Conservation (phyloP, 2,113 vertebrate species). For the Osmerus mordax region DNA sequence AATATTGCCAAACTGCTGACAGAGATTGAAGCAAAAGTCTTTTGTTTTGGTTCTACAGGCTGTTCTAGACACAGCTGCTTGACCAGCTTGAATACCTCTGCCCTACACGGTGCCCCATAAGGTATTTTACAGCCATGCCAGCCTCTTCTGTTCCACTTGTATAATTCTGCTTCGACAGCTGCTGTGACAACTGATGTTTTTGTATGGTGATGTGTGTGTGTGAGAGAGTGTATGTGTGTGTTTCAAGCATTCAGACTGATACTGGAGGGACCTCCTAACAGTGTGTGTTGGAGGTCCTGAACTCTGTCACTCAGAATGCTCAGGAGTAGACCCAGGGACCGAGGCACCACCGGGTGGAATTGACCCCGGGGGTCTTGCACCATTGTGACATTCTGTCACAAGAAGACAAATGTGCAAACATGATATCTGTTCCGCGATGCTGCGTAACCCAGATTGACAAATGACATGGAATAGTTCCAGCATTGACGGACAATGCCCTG, state of each 20-base stretch:
- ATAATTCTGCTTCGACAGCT: no score
- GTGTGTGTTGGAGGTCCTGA: conserved; percentile 28
- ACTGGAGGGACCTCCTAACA: no score
- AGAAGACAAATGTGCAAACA: conserved; percentile 35
- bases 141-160: no score
- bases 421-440: conserved; percentile 29
- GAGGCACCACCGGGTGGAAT: conserved; percentile 16
- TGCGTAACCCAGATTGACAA: conserved; percentile 23
- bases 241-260: not conserved
- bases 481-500: conserved; percentile 27
- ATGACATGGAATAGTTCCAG: conserved; percentile 15
- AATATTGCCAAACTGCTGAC: no score
- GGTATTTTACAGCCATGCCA: no score
- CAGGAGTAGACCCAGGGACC: conserved; percentile 11
- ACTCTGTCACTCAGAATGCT: conserved; percentile 40
- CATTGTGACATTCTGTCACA: conserved; percentile 43
- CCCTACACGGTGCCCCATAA: no score
- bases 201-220: no score
- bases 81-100: no score
- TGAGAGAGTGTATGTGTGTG: not conserved
- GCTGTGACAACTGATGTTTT: no score
- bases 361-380: conserved; percentile 28
- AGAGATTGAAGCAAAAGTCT: no score
- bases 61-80: no score
- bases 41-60: no score